Evolutionary conservation across 1,140 invertebrate species (phyloP), one percentile per base, ranked within the genome.

Genomic region (Calephelis nemesis): DNA sequence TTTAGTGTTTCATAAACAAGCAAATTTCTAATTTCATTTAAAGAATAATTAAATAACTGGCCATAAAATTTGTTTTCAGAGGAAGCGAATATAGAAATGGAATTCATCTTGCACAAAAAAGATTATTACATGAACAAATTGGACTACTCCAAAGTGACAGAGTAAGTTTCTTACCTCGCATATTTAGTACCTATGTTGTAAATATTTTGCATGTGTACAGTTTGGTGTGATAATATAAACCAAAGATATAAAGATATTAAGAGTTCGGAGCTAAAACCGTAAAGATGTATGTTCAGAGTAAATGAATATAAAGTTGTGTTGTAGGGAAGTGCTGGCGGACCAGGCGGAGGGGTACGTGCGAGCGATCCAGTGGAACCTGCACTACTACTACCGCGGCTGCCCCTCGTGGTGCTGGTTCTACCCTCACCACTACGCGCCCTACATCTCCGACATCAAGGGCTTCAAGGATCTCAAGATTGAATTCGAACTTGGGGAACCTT

Each of bases 321-420:
- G 13, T 11, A 96, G 96, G 3, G 95, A 96, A 73, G 95, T 97
- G 10, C 83, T 98, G 73, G 90, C 93, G 62, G 94, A 95, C n/a
- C 96, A 98, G 88, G 97, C 96, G 1, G 94, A 95, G 81, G 95
- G 96, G 62, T 99, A 99, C 88, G 95, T 99, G 7, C 93, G 94
- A 65, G 98, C 97, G 0, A 95, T 99, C 67, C 98, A 99, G 79
- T 99, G 98, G 98, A 98, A 98, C 82, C 92, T 99, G 5, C 94
- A 96, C 82, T 99, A 99, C 90, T 99, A 99, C 87, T 99, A 98
- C 88, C 95, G 98, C 76, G 98, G 98, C 39, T 97, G 98, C 62
- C 96, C 96, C 47, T 98, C 97, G 1, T 99, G 98, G 98, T 97
- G 97, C 19, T 99, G 98, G 98, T 99, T 94, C 88, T 99, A 98